phyloP scores from a whole-genome alignment of 2,113 vertebrate genomes.

The Bagarius yarrelli region DNA sequence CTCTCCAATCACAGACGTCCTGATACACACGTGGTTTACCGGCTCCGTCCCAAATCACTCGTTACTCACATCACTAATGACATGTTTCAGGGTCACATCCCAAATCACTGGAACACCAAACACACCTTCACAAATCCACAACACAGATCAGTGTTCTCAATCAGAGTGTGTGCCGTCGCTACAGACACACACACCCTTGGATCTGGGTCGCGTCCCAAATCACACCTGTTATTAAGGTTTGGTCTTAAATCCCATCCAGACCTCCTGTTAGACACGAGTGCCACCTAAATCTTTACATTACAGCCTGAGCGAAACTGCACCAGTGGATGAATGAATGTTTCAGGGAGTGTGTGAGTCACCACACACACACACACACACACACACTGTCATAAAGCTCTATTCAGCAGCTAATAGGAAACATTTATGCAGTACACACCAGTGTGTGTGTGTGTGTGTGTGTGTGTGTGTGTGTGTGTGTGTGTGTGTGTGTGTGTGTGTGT shows the following conservation, averaged over 20 bases:
- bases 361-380: slow-evolving; percentile 26
- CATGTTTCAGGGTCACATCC: slow-evolving; percentile 5
- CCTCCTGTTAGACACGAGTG: too few species aligned
- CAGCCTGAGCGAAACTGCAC: neutral
- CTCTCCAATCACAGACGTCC: too few species aligned
- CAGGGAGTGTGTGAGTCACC: neutral
- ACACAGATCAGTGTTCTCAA: neutral
- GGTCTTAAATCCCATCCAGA: slow-evolving; percentile 1
- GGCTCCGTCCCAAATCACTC: neutral
- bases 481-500: slow-evolving; percentile 16
- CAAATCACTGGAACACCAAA: neutral
- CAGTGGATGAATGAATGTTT: neutral
- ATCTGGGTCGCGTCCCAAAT: neutral
- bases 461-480: neutral
- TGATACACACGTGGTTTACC: neutral
- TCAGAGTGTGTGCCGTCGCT: neutral
- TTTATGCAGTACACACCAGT: neutral
- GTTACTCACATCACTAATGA: neutral
- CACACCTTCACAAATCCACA: too few species aligned
- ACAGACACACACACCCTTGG: neutral
- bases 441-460: neutral
- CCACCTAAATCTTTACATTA: neutral
- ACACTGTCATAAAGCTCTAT: slow-evolving; percentile 15
- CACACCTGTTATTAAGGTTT: neutral
- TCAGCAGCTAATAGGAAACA: slow-evolving; percentile 8